Percentiles rank a stretch among this genome's conserved stretches.
phyloP scores from a whole-genome alignment of 1,140 invertebrate genomes.

The Hycleus phaleratus region DNA sequence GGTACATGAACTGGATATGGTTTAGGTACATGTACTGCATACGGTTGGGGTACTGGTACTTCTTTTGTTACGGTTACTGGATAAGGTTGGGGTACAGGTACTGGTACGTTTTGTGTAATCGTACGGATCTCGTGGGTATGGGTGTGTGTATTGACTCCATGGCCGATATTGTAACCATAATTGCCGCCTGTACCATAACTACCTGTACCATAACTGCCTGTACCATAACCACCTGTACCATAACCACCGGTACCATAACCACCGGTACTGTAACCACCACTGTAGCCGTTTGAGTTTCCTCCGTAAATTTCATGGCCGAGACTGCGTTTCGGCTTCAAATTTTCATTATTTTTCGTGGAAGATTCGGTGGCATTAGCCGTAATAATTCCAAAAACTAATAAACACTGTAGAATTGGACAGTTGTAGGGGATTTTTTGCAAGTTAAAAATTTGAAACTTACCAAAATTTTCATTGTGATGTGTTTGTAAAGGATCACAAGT shows the following conservation, averaged over 20 bases:
- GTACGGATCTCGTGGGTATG: conserved; percentile 24
- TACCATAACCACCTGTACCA: neutral
- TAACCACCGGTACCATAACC: neutral
- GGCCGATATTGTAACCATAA: neutral
- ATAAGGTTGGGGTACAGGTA: conserved; percentile 37
- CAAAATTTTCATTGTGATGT: conserved; percentile 6
- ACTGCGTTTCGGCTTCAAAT: conserved; percentile 2
- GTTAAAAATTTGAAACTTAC: neutral
- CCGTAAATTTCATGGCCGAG: neutral
- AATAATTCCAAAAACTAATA: neutral
- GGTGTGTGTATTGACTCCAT: neutral
- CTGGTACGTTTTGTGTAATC: conserved; percentile 26
- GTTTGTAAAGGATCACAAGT: neutral
- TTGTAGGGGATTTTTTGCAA: neutral
- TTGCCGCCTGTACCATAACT: neutral
- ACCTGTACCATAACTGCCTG: neutral
- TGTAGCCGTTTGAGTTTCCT: neutral
- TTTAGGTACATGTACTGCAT: conserved; percentile 22
- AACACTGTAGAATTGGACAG: conserved; percentile 1
- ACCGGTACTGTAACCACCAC: neutral
- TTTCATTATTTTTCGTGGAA: neutral
- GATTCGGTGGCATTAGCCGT: neutral
- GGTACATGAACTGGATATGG: conserved; percentile 20
- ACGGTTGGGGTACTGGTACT: conserved; percentile 21
- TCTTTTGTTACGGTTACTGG: conserved; percentile 33